Evolutionary conservation across 1,140 invertebrate species (phyloP), one percentile per base, ranked within the genome.

Genomic region (Apis dorsata): DNA sequence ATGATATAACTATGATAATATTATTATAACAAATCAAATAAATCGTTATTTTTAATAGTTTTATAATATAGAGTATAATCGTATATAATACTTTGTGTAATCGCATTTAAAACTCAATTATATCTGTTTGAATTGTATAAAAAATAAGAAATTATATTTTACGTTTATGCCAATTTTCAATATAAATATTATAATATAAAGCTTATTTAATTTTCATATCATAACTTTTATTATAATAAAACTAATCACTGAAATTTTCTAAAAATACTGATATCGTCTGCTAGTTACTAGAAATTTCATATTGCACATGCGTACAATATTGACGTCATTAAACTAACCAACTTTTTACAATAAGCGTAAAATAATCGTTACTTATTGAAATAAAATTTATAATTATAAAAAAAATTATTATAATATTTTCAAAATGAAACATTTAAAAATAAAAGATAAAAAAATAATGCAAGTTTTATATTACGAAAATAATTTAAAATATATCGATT

Each of bases 271-370:
- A 77, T 28, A 51, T 90, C 87, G 88, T 91, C 88, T 91, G 89
- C 89, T 92, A 88, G 81, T 78, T 86, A 76, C 63, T 77, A 69
- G 60, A 73, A 68, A 66, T 34, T 70, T 72, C 24, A 28, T 60
- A 74, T 44, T 73, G 86, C 91, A 86, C 91, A 87, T 93, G 92
- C 91, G 92, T 86, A 73, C 34, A n/a, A 84, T 90, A 91, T 91
- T 86, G 91, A 91, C 90, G 88, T 89, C 85, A 86, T 62, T 53
- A 59, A 12, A 21, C 24, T 28, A 69, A 77, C 63, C 59, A 82
- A 63, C 80, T 51, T 59, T 63, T 17, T 55, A 28, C 13, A 21
- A 57, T 49, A 17, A 60, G 34, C 9, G 44, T 11, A 55, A 44
- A 5, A 9, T 11, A 63, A 57, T 79, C 55, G n/a, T 82, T 69